Conservation (phyloP, 2,113 vertebrate genomes). For the Eira barbara region DNA sequence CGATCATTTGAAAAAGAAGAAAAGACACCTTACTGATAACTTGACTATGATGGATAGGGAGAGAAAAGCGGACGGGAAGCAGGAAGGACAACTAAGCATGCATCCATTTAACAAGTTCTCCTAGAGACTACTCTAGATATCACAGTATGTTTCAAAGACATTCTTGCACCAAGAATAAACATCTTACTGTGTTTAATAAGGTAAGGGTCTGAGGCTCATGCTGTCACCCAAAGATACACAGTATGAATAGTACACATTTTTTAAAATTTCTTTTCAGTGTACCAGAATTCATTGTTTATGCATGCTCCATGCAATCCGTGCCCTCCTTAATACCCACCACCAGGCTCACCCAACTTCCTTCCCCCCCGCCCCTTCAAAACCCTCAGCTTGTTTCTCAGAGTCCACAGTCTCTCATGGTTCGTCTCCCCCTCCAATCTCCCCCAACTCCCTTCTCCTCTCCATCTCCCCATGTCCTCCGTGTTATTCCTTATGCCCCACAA, state of each 20-base stretch:
- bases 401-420: no score
- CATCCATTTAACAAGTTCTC: no score
- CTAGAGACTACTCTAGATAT: background rate
- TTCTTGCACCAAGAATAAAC: background rate
- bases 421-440: no score
- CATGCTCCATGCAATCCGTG: no score
- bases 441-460: no score
- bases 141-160: background rate
- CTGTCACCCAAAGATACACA: background rate
- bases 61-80: background rate
- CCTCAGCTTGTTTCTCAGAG: no score
- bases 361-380: no score
- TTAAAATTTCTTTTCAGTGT: background rate
- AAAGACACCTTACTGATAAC: background rate
- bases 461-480: no score
- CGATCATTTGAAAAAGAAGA: background rate
- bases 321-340: no score
- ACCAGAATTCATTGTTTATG: no score
- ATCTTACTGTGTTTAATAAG: background rate
- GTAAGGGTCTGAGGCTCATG: background rate
- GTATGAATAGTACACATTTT: background rate
- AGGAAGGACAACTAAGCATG: background rate
- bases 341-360: accelerated
- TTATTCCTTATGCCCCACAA: no score
- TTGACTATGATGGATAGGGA: background rate